Evolutionary conservation across 2,113 vertebrate genomes (phyloP).

Genomic region (Etia nguti): DNA sequence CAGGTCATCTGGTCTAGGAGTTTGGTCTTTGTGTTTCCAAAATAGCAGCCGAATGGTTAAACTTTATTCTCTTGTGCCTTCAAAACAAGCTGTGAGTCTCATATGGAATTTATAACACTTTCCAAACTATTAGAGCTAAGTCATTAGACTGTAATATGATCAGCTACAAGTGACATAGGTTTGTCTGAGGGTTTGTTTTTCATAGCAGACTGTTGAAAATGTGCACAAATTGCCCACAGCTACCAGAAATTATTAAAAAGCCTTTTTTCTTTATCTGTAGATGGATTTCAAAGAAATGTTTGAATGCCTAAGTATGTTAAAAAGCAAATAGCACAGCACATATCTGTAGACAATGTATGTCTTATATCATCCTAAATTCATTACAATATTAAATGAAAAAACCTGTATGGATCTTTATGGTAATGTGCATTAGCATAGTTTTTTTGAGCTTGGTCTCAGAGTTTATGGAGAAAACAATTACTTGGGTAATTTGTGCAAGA

Average conservation of each 20-base stretch:
- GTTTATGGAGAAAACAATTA: not conserved
- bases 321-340: not conserved
- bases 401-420: not conserved
- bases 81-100: not conserved
- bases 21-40: not conserved
- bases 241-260: not conserved
- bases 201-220: not conserved
- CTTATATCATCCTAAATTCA: not conserved
- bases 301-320: not conserved
- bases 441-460: not conserved
- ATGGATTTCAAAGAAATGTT: too few relatives aligned
- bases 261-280: too few relatives aligned
- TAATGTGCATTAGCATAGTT: not conserved
- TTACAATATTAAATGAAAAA: not conserved
- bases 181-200: not conserved
- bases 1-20: not conserved
- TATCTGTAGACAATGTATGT: not conserved
- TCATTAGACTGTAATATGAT: not conserved
- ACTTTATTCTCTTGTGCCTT: not conserved
- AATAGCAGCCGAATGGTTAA: not conserved
- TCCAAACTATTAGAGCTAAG: not conserved
- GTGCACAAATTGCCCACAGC: not conserved
- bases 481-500: not conserved
- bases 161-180: not conserved
- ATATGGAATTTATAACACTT: not conserved